Conservation (phyloP, 2,888 invertebrate genomes). For the Orthonevra nobilis region DNA sequence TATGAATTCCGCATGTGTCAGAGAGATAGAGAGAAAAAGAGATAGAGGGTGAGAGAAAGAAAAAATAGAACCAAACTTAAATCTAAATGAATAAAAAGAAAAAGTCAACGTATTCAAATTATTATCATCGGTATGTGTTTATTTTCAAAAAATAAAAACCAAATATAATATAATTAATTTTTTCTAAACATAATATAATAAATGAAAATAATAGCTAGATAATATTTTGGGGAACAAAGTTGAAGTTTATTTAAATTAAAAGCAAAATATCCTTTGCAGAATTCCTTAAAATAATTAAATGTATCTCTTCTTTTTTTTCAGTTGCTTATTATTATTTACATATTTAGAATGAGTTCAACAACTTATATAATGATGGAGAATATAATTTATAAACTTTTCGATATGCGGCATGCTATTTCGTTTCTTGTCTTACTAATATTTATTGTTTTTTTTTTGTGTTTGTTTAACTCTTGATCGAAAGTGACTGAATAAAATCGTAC, state of each 20-base stretch:
- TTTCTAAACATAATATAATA: slow-evolving; percentile 26
- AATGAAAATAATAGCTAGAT: slow-evolving; percentile 28
- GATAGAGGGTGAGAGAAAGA: background rate
- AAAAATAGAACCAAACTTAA: slow-evolving; percentile 1
- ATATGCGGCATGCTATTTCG: slow-evolving; percentile 58
- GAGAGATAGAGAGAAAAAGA: background rate
- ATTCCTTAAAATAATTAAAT: slow-evolving; percentile 37
- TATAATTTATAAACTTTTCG: slow-evolving; percentile 46
- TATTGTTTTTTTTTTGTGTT: too few species aligned
- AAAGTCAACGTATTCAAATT: slow-evolving; percentile 33
- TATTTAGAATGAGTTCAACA: slow-evolving; percentile 50
- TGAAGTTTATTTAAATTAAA: slow-evolving; percentile 2
- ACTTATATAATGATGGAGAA: slow-evolving; percentile 58
- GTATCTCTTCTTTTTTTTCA: slow-evolving; percentile 1
- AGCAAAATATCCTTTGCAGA: slow-evolving; percentile 1
- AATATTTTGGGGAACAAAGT: too few species aligned
- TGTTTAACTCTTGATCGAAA: slow-evolving; percentile 16
- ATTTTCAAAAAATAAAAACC: slow-evolving; percentile 57
- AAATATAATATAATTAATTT: slow-evolving; percentile 20
- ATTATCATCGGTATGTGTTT: slow-evolving; percentile 47
- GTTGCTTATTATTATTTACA: slow-evolving; percentile 40
- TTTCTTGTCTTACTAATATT: too few species aligned
- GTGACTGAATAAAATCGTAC: background rate
- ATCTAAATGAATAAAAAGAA: slow-evolving; percentile 7
- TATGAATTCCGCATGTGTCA: slow-evolving; percentile 28